Evolutionary conservation across 2,888 invertebrate species (phyloP).

Genomic region (Spilosoma lubricipeda): DNA sequence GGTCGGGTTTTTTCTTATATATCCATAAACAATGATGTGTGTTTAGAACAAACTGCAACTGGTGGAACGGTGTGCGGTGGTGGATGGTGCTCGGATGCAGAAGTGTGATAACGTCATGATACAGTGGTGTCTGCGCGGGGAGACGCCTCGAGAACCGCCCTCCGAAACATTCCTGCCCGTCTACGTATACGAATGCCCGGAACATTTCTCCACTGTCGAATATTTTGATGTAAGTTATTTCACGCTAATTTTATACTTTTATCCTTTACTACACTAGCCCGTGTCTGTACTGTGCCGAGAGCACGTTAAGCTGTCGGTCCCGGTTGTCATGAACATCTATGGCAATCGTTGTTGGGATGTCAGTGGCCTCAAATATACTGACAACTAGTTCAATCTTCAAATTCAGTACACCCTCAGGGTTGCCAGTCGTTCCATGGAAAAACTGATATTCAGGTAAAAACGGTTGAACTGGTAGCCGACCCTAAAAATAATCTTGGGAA

Average conservation of each 20-base stretch:
- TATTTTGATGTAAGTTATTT: slow-evolving; percentile 90
- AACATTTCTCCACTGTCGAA: slow-evolving; percentile 93
- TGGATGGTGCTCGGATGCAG: slow-evolving; percentile 77
- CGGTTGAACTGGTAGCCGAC: too few relatives aligned
- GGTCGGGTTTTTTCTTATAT: background rate
- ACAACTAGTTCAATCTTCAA: too few relatives aligned
- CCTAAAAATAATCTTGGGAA: too few relatives aligned
- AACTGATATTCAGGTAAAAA: too few relatives aligned
- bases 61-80: slow-evolving; percentile 85
- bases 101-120: slow-evolving; percentile 87
- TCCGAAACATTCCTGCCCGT: slow-evolving; percentile 89
- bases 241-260: background rate
- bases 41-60: slow-evolving; percentile 90
- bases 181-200: slow-evolving; percentile 92
- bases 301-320: too few relatives aligned
- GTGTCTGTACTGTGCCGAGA: too few relatives aligned
- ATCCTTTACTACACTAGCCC: background rate
- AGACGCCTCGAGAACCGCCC: slow-evolving; percentile 85
- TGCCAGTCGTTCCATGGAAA: too few relatives aligned
- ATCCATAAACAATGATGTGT: background rate
- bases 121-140: slow-evolving; percentile 90
- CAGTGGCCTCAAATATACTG: too few relatives aligned
- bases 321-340: too few relatives aligned
- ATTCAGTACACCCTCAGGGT: too few relatives aligned
- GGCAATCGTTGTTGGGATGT: too few relatives aligned